These are phyloP conservation scores for Thaleichthys pacificus DNA, from an alignment of 2,797 vertebrate species.

Conservation along the genomic window DNA sequence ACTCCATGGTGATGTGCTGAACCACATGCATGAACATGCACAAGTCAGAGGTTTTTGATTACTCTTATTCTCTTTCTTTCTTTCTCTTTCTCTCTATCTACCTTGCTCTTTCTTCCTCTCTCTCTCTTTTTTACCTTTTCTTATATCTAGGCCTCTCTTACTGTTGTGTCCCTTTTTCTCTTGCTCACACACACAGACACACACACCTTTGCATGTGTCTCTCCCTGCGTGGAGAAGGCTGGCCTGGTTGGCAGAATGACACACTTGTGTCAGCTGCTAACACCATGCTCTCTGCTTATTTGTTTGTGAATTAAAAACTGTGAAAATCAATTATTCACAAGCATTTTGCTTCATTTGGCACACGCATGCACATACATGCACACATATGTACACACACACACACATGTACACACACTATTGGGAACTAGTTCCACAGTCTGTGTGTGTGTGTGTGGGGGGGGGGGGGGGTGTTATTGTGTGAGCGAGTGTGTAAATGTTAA, in stretches of 20 bases:
- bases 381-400: background rate
- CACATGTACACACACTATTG: background rate
- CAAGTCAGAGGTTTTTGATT: background rate
- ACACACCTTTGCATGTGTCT: background rate
- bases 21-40: no score
- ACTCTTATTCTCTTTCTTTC: background rate
- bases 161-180: background rate
- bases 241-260: no score
- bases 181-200: constrained; percentile 4
- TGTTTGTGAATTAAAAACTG: background rate
- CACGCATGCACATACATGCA: constrained; percentile 1
- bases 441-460: no score
- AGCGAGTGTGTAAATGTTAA: no score
- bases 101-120: background rate
- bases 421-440: no score
- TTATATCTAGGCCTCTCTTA: background rate
- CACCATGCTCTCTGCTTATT: background rate
- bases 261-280: background rate
- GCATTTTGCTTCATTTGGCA: background rate
- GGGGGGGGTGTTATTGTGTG: no score
- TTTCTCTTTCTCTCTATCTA: background rate
- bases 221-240: no score
- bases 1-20: no score
- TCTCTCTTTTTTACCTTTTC: background rate
- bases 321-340: background rate